Evolutionary conservation across 2,888 invertebrate species (phyloP), one percentile per base, ranked within the genome.

Genomic region (Drosophila quinaria): DNA sequence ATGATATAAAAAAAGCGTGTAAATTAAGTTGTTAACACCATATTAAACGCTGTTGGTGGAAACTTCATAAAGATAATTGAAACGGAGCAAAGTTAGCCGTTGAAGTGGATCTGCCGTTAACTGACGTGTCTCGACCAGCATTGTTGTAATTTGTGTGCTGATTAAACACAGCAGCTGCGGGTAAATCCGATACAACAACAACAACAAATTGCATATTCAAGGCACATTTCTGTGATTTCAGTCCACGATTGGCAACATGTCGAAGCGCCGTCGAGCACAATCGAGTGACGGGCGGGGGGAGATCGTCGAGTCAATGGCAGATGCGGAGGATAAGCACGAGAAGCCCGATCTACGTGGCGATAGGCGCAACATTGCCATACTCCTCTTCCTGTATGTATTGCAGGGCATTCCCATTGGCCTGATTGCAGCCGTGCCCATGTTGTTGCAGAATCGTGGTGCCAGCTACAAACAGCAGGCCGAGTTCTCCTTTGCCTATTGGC

Each of bases 391-490:
- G 4, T 99, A 99, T 91, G 95, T 99, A 44, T 94, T 99, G 22
- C 98, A 98, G 94, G 99, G 99, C 6, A 97, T 97, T 91, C 99
- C 99, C 0, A 93, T 99, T 3, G 99, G 99, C 1, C 93, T 99
- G 31, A 97, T 97, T 44, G 96, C 97, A 19, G 98, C 98, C 31
- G 96, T 99, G 81, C 99, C 99, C 0, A 97, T 99, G 96, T 94
- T 99, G 59, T 94, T 99, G 62, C 98, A 98, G 91, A 97, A 98
- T 92, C 95, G 97, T 62, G 97, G 97, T 64, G 97, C 98, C 60
- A 97, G 97, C 71, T 99, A 99, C 92, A 97, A 96, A 81, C 97
- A 99, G 92, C 99, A 99, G 94, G 97, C 97, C 15, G 96, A 97
- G 92, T 97, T 98, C 92, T 98, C 98, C 93, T 97, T 98, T 90